Conservation (phyloP, 2,113 vertebrate species). For the Saccopteryx bilineata region DNA sequence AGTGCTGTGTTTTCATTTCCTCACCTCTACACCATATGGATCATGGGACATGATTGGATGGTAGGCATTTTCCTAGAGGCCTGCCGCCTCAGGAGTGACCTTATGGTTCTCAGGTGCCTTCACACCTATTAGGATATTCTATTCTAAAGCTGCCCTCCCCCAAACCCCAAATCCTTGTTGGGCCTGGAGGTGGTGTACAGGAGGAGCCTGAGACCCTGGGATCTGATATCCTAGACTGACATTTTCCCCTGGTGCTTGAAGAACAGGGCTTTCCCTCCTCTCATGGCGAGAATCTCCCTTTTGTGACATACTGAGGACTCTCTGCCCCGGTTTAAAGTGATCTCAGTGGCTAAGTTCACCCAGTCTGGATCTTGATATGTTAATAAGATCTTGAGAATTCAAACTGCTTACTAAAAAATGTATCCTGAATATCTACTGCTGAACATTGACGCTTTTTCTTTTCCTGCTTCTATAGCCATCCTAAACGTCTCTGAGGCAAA, state of each 20-base stretch:
- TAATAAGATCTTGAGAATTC: conserved; percentile 54
- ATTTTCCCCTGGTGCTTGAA: not conserved
- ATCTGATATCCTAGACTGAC: not conserved
- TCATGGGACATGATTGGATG: not conserved
- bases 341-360: not conserved
- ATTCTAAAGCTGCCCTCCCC: not conserved
- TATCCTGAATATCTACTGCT: not conserved
- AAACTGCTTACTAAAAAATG: conserved; percentile 44
- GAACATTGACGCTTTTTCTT: conserved; percentile 52
- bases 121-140: not conserved
- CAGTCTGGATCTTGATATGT: conserved; percentile 41
- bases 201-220: not conserved
- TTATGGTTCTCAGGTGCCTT: not conserved
- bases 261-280: not conserved
- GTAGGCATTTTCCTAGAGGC: not conserved
- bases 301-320: not conserved
- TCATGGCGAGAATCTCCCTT: not conserved
- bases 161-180: not conserved
- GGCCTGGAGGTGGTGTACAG: not conserved
- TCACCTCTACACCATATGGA: not conserved
- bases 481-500: conserved; percentile 62
- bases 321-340: not conserved
- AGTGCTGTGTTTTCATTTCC: not conserved
- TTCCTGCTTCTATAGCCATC: conserved; percentile 52
- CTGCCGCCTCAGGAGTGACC: not conserved